Evolutionary conservation across 2,888 invertebrate genomes (phyloP), one percentile per base, ranked within the genome.

Genomic region (Cephus nigrinus): DNA sequence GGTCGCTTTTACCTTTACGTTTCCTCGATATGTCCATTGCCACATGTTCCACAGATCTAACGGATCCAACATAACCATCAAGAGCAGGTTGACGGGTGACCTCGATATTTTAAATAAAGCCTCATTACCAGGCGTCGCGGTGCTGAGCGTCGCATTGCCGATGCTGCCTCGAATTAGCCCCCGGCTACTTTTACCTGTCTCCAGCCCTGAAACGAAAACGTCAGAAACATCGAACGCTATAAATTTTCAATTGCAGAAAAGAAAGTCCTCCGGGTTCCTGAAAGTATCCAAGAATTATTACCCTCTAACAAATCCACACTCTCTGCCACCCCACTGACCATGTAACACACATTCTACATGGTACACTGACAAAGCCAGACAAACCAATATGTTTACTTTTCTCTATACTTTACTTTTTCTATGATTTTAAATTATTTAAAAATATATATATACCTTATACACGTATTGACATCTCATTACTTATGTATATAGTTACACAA

Each of bases 31-130:
- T 23, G 23, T 40, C 40, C 40, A 4, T 40, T 4, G 23, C 55
- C 55, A 55, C 55, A 9, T 2, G 55, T 55, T 5, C 9, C 55
- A 9, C 55, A 55, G 55, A 55, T 55, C 55, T 9, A 55, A 55
- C 55, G 9, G 9, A 55, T 23, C 55, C 55, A 55, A 9, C 55
- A 2, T 23, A 55, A 55, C 55, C 55, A 55, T 55, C 55, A 55
- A 0, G 23, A 55, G 55, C 79, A 30, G 31, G 32, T 80, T 77
- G 83, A 84, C 82, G 79, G 80, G 74, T 80, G 85, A 85, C 85
- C 85, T 81, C 83, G 81, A 85, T 85, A 85, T 82, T 82, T 85
- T 85, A 83, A 84, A 85, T 80, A 85, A 84, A 78, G 80, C 78
- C 84, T 85, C 84, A 85, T 85, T 85, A 85, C 81, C 83, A 82